These are phyloP conservation scores for Philaenus spumarius DNA, from an alignment of 1,140 invertebrate genomes.

Conservation along the genomic window DNA sequence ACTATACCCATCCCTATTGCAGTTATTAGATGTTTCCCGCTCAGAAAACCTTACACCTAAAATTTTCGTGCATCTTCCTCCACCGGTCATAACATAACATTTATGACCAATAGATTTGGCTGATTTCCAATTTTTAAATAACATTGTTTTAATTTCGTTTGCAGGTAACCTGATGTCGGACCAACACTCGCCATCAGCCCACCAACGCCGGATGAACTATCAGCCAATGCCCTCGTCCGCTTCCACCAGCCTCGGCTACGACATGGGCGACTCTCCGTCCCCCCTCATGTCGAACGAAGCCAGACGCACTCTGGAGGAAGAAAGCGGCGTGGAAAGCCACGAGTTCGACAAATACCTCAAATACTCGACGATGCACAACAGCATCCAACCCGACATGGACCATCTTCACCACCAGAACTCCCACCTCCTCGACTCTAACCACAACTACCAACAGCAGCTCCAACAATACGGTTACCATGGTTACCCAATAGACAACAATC, in stretches of 20 bases:
- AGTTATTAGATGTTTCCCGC: too few species aligned
- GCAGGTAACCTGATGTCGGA: neutral
- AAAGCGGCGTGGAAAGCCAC: conserved; percentile 10
- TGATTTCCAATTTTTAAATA: too few species aligned
- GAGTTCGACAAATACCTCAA: conserved; percentile 46
- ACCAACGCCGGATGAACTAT: conserved; percentile 1
- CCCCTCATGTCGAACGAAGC: too few species aligned
- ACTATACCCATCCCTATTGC: too few species aligned
- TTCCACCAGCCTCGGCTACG: neutral
- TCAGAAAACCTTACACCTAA: too few species aligned
- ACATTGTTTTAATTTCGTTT: neutral
- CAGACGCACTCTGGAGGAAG: conserved; percentile 6
- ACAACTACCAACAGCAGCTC: conserved; percentile 39
- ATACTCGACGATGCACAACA: conserved; percentile 35
- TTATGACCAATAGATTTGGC: too few species aligned
- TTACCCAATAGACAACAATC: conserved; percentile 10
- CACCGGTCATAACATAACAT: too few species aligned
- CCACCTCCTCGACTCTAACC: conserved; percentile 42
- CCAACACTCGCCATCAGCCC: neutral
- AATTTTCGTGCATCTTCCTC: too few species aligned
- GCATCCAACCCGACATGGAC: conserved; percentile 5
- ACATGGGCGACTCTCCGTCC: neutral
- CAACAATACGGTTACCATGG: conserved; percentile 15
- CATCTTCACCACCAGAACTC: conserved; percentile 35
- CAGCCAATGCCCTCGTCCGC: neutral